Conservation (phyloP, 1,140 invertebrate species). For the Trachymyrmex septentrionalis region DNA sequence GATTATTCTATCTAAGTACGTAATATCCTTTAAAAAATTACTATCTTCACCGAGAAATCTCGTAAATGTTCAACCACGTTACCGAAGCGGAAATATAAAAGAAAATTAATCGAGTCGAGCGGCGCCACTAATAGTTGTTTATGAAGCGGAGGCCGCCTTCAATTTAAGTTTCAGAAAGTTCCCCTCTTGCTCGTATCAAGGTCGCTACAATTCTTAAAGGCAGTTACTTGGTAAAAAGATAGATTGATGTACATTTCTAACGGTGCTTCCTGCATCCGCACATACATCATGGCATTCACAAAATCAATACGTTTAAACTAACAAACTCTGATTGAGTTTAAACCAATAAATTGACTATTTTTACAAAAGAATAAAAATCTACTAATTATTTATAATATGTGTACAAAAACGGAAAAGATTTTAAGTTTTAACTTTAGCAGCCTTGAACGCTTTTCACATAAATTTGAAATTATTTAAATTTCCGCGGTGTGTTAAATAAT, state of each 20-base stretch:
- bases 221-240: constrained; percentile 46
- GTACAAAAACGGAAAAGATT: neutral
- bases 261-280: neutral
- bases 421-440: neutral
- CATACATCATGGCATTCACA: constrained; percentile 13
- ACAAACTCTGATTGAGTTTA: neutral
- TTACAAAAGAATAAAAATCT: neutral
- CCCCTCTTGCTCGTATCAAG: constrained; percentile 47
- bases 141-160: constrained; percentile 56
- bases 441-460: neutral
- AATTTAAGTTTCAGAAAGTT: constrained; percentile 59
- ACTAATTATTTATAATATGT: constrained; percentile 10
- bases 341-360: neutral
- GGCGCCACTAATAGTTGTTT: constrained; percentile 56
- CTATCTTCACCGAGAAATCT: constrained; percentile 11
- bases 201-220: constrained; percentile 50
- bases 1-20: constrained; percentile 25
- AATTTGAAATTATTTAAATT: constrained; percentile 10
- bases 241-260: constrained; percentile 36
- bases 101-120: constrained; percentile 49
- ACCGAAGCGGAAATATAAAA: constrained; percentile 55
- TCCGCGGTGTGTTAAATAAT: constrained; percentile 2
- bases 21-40: constrained; percentile 30
- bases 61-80: constrained; percentile 53
- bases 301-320: constrained; percentile 18